Evolutionary conservation across 2,888 invertebrate species (phyloP).

Genomic region (Escarpia spicata): DNA sequence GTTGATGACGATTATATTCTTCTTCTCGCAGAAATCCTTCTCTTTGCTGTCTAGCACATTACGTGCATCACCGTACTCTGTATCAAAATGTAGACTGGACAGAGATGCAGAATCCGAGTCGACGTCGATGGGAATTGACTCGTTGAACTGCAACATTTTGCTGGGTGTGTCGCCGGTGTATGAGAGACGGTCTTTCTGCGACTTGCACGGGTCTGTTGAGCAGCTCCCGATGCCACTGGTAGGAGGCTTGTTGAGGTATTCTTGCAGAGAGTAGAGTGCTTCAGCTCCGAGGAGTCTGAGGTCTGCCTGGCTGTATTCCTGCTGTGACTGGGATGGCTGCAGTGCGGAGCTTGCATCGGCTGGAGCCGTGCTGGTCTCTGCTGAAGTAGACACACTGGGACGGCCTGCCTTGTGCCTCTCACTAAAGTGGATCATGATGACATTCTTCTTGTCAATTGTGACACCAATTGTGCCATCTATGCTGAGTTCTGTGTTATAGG

Average conservation of each 20-base stretch:
- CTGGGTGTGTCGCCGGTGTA: not conserved
- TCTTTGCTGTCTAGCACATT: not conserved
- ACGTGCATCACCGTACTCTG: not conserved
- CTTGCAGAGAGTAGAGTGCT: not conserved
- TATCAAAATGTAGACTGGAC: constrained; percentile 21
- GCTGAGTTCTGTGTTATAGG: constrained; percentile 34
- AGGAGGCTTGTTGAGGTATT: constrained; percentile 18
- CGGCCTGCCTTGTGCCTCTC: not conserved
- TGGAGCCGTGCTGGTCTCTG: not conserved
- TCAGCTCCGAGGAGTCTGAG: not conserved
- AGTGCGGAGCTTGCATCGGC: not conserved
- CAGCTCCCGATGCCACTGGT: not conserved
- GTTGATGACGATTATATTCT: not conserved
- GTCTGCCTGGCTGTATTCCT: constrained; percentile 1
- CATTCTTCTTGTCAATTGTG: constrained; percentile 36
- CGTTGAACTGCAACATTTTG: constrained; percentile 21
- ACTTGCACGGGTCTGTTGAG: constrained; percentile 20
- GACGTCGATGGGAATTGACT: constrained; percentile 29
- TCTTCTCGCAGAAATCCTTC: constrained; percentile 19
- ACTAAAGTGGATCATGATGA: constrained; percentile 36
- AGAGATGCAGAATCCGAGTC: constrained; percentile 34
- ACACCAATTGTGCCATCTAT: constrained; percentile 41
- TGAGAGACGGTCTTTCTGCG: not conserved
- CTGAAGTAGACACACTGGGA: not conserved
- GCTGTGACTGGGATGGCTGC: not conserved